These are phyloP conservation scores for Pachyuromys duprasi DNA, from an alignment of 2,797 vertebrate genomes.

Conservation along the genomic window DNA sequence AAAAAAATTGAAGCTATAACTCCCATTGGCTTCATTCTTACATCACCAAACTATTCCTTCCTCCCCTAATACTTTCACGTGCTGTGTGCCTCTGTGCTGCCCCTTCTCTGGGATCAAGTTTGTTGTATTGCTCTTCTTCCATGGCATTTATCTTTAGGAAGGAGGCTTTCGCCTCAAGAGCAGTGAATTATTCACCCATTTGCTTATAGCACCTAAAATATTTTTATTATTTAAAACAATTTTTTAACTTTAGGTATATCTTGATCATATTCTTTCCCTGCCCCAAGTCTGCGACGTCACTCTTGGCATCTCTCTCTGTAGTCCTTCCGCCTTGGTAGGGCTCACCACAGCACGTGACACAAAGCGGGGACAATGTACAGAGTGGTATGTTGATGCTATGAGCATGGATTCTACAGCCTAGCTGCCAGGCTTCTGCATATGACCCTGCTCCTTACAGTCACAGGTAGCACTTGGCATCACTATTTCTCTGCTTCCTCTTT, in stretches of 20 bases:
- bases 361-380: neutral
- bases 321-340: too few species aligned
- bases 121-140: neutral
- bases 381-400: neutral
- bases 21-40: neutral
- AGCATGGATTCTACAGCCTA: neutral
- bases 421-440: neutral
- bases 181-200: neutral
- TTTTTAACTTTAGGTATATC: neutral
- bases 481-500: neutral
- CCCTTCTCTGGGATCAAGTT: neutral
- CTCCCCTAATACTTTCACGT: fast-evolving
- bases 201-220: neutral
- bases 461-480: neutral
- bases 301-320: neutral
- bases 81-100: neutral
- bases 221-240: neutral
- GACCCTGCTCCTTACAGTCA: neutral
- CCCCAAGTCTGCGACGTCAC: neutral
- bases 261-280: neutral
- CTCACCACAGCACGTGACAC: neutral
- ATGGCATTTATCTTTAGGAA: neutral
- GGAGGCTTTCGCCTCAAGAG: neutral
- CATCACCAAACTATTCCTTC: too few species aligned
- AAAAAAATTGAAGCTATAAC: neutral